phyloP scores from a whole-genome alignment of 2,797 vertebrate species.

The Gadopsis marmoratus region DNA sequence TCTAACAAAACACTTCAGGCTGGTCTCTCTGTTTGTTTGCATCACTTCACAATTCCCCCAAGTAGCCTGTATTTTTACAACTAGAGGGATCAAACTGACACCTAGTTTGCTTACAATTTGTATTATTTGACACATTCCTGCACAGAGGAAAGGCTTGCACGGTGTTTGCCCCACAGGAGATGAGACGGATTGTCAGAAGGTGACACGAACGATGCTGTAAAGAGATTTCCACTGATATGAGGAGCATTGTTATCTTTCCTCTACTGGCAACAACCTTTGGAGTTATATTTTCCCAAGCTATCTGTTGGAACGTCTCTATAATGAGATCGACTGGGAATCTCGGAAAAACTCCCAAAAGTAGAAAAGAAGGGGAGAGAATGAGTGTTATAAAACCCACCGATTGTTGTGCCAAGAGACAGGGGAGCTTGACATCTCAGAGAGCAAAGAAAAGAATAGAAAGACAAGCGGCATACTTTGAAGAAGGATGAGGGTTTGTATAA shows the following conservation, averaged over 20 bases:
- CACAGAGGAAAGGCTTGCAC: conserved; percentile 18
- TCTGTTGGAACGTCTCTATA: conserved; percentile 54
- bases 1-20: conserved; percentile 24
- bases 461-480: conserved; percentile 51
- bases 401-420: conserved; percentile 39
- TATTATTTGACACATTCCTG: conserved; percentile 51
- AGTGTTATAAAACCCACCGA: conserved; percentile 7
- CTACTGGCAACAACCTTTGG: conserved; percentile 40
- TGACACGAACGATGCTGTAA: conserved; percentile 37
- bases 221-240: conserved; percentile 53
- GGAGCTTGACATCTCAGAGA: conserved; percentile 50
- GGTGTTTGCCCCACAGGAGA: conserved; percentile 35
- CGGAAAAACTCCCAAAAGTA: conserved; percentile 48
- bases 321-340: conserved; percentile 70
- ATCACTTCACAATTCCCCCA: conserved; percentile 16
- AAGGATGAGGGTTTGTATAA: conserved; percentile 48
- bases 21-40: conserved; percentile 23
- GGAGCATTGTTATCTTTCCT: conserved; percentile 49
- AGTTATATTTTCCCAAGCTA: conserved; percentile 53
- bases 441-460: conserved; percentile 28
- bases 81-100: conserved; percentile 20
- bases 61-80: conserved; percentile 14
- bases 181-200: conserved; percentile 49
- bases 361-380: not conserved
- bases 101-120: conserved; percentile 36